Evolutionary conservation across 2,797 vertebrate species (phyloP), one percentile per base, ranked within the genome.

Genomic region (Hemibagrus guttatus): DNA sequence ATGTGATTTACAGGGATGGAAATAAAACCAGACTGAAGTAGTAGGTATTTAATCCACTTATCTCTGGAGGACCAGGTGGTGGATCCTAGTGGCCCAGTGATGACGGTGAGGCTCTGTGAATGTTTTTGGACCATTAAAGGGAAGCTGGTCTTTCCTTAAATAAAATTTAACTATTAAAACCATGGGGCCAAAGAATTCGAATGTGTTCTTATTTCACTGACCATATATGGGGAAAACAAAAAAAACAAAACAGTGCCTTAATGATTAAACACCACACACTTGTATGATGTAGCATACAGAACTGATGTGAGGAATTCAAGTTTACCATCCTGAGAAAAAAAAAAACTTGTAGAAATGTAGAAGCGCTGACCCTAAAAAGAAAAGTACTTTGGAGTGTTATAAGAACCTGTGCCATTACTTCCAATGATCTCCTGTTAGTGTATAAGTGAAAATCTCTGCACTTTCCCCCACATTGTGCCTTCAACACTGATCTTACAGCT

Each of bases 131-230:
- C 39, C 35, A 46, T 26, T 13, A 26, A 16, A n/a, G 42, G 71
- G 42, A 46, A 74, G 71, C 71, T 74, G 71, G 71, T 49, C 71
- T 49, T 74, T 74, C 71, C 23, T 72, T 46, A 23, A 49, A 49
- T 49, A 8, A 72, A 49, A 26, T 14, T 26, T 46, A 74, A 49
- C 23, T 0, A 23, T 31, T 46, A 74, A 46, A n/a, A 74, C 71
- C 71, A 12, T 1, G 42, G 42, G 42, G 71, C 71, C 42, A 74
- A 74, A 49, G 71, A 74, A 49, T 42, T 42, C 23, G 5, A 11
- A 42, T 1, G 12, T 72, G 69, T 69, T 69, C 31, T 66, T 8
- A 6, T n/a, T 2, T 21, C 66, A 21, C 31, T 49, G 39, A 26
- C 14, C 39, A 72, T 12, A 46, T 11, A 13, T 14, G 21, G 46